A percentile compares a stretch with the other conserved stretches of the same genome.
Conservation (phyloP, 1,140 invertebrate species). For the Drosophila erecta region DNA sequence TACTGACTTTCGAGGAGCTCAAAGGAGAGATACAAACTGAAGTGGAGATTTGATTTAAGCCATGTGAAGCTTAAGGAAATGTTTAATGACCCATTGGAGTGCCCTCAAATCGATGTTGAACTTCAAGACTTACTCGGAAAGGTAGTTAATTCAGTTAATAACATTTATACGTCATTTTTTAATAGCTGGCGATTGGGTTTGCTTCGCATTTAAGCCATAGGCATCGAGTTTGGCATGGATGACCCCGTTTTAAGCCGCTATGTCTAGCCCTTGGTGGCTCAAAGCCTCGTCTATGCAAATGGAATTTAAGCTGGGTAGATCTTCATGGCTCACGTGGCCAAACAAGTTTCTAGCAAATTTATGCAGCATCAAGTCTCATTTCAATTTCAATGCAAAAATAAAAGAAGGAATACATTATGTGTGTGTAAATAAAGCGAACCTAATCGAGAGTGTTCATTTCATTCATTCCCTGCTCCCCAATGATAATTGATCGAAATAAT, state of each 20-base stretch:
- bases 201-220: neutral
- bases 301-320: neutral
- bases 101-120: too few relatives aligned
- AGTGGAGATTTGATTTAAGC: too few relatives aligned
- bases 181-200: too few relatives aligned
- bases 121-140: too few relatives aligned
- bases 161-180: too few relatives aligned
- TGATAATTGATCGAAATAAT: conserved; percentile 12
- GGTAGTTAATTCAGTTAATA: too few relatives aligned
- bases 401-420: neutral
- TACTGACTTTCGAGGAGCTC: conserved; percentile 5
- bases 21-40: too few relatives aligned
- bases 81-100: too few relatives aligned
- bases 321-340: conserved; percentile 16
- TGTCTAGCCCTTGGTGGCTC: conserved; percentile 9
- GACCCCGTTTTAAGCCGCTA: conserved; percentile 12
- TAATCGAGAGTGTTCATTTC: conserved; percentile 2
- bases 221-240: conserved; percentile 4
- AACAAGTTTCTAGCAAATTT: conserved; percentile 34
- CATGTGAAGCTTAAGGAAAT: too few relatives aligned
- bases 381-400: conserved; percentile 4
- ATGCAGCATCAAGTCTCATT: conserved; percentile 12
- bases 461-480: conserved; percentile 18
- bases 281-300: conserved; percentile 31
- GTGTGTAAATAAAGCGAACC: conserved; percentile 3